A percentile compares a stretch with the other conserved stretches of the same genome.
Conservation (phyloP, 2,888 invertebrate species). For the Lasioglossum vierecki region DNA sequence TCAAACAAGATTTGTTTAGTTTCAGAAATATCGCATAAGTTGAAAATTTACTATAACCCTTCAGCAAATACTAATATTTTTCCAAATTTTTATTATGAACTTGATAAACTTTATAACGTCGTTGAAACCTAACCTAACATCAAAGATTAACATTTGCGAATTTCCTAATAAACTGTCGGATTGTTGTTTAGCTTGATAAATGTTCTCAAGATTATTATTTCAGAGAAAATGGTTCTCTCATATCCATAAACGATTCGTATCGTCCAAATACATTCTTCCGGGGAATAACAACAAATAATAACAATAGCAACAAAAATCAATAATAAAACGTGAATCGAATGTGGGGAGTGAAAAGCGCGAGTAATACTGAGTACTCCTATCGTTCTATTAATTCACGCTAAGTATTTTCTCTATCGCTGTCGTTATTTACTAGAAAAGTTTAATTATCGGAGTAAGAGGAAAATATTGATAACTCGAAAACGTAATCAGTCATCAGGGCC, state of each 20-base stretch:
- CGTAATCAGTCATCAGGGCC: conserved; percentile 54
- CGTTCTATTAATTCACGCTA: background rate
- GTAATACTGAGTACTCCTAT: background rate
- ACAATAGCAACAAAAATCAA: conserved; percentile 13
- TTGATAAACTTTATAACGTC: too few relatives aligned
- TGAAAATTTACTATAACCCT: background rate
- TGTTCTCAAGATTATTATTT: background rate
- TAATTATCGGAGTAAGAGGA: conserved; percentile 52
- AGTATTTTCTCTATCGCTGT: conserved; percentile 22
- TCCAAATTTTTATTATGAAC: background rate
- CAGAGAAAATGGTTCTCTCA: background rate
- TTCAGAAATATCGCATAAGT: background rate
- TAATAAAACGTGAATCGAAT: conserved; percentile 1
- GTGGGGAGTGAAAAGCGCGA: background rate
- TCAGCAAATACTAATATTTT: background rate
- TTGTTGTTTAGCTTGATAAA: background rate
- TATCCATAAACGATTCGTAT: background rate
- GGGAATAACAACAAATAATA: background rate
- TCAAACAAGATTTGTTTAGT: conserved; percentile 35
- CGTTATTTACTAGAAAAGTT: conserved; percentile 45
- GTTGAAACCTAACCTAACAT: too few relatives aligned
- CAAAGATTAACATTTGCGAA: background rate
- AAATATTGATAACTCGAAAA: conserved; percentile 60
- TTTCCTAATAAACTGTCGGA: background rate
- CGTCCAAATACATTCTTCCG: background rate